Evolutionary conservation across 2,113 vertebrate genomes (phyloP), one percentile per base, ranked within the genome.

Genomic region (Clinocottus analis): DNA sequence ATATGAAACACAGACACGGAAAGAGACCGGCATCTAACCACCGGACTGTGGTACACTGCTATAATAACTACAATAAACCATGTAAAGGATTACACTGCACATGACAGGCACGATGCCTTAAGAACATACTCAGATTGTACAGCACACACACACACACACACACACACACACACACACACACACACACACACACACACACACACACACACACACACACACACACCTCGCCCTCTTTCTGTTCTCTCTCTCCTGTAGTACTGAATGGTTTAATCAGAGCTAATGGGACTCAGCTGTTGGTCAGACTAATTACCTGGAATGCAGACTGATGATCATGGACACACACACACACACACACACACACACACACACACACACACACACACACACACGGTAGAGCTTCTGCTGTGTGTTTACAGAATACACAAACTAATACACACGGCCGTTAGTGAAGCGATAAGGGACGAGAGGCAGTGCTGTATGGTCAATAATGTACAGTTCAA

Each of bases 271-370:
- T 94, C 90, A 92, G 82, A 72, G 79, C 85, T 94, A 94, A 95
- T 93, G 91, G 84, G 92, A 92, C 90, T 94, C 92, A 93, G 91
- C 93, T 93, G 93, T 87, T 91, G 90, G 88, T 82, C 88, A 72
- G 87, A 87, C 90, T 93, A 93, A 94, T 94, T 94, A 93, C 85
- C 86, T 92, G 93, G 89, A 93, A 93, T 94, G 90, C 83, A 93
- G 93, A 93, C 79, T 21, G 86, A 90, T 91, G 85, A 85, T 87
- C 80, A 84, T 79, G 83, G 79, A 33, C 79, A 83, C 79, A 87
- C 80, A 75, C 62, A 70, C 80, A 19, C n/a, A n/a, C 59, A 80
- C 51, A 82, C 6, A 77, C 39, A 85, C 72, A 55, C 53, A 66
- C 9, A 62, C 53, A n/a, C n/a, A n/a, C n/a, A n/a, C n/a, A n/a